These are phyloP conservation scores for Tyrannus savana DNA, from an alignment of 2,113 vertebrate genomes.

Conservation along the genomic window DNA sequence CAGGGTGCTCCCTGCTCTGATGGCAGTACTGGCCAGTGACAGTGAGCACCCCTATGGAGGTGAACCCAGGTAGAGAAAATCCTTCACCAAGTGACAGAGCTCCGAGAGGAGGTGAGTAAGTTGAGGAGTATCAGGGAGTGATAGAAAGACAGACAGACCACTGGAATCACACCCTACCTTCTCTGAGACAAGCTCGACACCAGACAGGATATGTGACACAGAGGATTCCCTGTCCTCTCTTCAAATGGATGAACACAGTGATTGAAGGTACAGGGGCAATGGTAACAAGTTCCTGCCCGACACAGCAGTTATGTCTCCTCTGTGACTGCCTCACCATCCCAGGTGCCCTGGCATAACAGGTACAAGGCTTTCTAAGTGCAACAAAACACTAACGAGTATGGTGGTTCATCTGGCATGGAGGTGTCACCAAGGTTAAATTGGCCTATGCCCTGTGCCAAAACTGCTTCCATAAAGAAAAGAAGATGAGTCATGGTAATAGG, in stretches of 20 bases:
- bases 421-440: not conserved
- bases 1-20: not conserved
- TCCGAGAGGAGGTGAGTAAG: not conserved
- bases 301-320: not conserved
- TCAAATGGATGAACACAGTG: not conserved
- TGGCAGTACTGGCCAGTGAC: not conserved
- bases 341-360: not conserved
- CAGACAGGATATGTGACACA: fast-evolving
- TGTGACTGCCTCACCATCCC: not conserved
- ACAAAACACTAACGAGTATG: fast-evolving
- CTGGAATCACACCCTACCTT: not conserved
- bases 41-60: not conserved
- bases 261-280: not conserved
- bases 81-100: not conserved
- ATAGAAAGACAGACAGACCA: not conserved
- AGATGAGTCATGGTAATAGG: not conserved
- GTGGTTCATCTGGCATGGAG: not conserved
- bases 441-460: not conserved
- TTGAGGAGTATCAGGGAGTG: not conserved
- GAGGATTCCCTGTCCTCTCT: not conserved
- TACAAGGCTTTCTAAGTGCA: not conserved
- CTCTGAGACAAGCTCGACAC: not conserved
- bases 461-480: not conserved
- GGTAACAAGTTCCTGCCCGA: not conserved
- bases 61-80: no score